Base-by-base conservation (phyloP, 1,140 invertebrate genomes). In the Panulirus ornatus region DNA sequence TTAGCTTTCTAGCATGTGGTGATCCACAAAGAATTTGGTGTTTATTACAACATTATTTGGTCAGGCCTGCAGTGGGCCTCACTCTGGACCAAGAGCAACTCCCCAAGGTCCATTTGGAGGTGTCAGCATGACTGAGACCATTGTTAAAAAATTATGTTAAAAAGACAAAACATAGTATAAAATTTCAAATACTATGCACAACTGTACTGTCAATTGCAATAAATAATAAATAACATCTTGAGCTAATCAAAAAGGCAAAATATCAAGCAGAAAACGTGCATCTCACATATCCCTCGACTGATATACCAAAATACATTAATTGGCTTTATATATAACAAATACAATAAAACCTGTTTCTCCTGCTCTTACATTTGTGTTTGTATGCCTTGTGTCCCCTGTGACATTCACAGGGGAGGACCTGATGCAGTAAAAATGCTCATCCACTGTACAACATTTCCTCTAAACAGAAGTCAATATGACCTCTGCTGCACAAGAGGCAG, bases 401-500 rank as follows among this genome's bases (percentile, higher is more conserved):
- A 70, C 38, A 36, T 36, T 58, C 30, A 58, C 78, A 58, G 78
- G 78, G 76, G 51, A 36, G 30, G 58, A 66, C 58, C 78, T 34
- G 58, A 36, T 58, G 78, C 36, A 47, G 78, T 58, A 58, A 47
- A 58, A 54, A 81, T 36, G 78, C 44, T 81, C 51, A 54, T 81
- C 78, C 78, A 42, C 79, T 89, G 79, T 89, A 83, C 81, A 89
- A 38, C 44, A 51, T 47, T 75, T 30, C 88, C 88, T 84, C 81
- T 71, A 76, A 11, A 75, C 88, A 89, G 78, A 89, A 89, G 88
- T 89, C 88, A 89, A 89, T 89, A 89, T 89, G 88, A 89, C 88
- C 88, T 89, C 88, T 89, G 76, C 19, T 51, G 36, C 71, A 83
- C 66, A 54, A 58, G 88, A 89, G 88, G 88, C 88, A 76, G 16